A percentile compares a stretch with the other conserved stretches of the same genome.
phyloP scores from a whole-genome alignment of 1,140 invertebrate genomes.

The Holcopasites calliopsidis region DNA sequence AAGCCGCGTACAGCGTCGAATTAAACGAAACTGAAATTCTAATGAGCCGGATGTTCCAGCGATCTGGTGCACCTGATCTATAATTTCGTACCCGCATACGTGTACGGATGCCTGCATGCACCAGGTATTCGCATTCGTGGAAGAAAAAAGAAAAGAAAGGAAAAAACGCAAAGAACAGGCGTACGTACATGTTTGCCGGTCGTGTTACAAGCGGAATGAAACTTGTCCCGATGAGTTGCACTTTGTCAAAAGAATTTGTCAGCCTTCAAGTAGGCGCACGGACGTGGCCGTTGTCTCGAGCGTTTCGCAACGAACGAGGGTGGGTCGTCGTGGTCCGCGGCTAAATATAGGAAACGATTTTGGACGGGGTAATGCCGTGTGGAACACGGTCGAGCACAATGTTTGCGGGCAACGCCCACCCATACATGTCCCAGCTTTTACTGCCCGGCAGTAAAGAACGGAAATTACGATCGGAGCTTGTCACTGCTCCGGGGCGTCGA shows the following conservation, averaged over 20 bases:
- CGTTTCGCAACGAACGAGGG: neutral
- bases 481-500: conserved; percentile 71
- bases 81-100: conserved; percentile 55
- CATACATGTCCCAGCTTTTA: conserved; percentile 67
- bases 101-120: conserved; percentile 33
- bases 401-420: conserved; percentile 72
- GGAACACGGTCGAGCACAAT: conserved; percentile 69
- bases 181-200: no score
- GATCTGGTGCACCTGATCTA: conserved; percentile 50
- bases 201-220: neutral
- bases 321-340: conserved; percentile 31
- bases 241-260: no score
- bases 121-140: neutral
- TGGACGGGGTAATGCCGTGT: conserved; percentile 55
- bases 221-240: neutral
- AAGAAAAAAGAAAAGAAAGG: neutral
- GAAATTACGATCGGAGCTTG: conserved; percentile 73
- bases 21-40: conserved; percentile 45
- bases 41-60: conserved; percentile 52
- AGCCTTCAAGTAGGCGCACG: no score
- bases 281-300: no score
- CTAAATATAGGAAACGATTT: conserved; percentile 69
- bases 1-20: conserved; percentile 5
- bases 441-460: conserved; percentile 70
- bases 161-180: neutral